phyloP scores from a whole-genome alignment of 1,140 invertebrate genomes.

The Drosophila albomicans region DNA sequence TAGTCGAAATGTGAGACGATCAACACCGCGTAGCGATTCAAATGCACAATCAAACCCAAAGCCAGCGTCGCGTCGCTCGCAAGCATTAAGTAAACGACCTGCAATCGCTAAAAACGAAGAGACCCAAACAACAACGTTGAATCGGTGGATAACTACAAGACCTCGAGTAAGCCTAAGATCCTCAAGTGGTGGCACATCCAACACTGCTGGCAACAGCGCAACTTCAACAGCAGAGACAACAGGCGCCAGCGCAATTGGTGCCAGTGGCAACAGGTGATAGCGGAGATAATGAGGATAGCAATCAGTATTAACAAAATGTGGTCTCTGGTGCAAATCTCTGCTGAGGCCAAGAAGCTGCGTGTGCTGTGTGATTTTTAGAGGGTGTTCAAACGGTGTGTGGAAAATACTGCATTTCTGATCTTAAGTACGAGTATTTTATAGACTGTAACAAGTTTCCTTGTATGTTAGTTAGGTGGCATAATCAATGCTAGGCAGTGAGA shows the following conservation, averaged over 20 bases:
- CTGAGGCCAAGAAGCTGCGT: conserved; percentile 29
- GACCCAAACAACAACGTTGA: conserved; percentile 47
- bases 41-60: conserved; percentile 32
- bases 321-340: conserved; percentile 6
- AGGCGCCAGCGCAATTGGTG: conserved; percentile 25
- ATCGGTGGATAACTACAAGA: conserved; percentile 73
- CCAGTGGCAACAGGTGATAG: conserved; percentile 39
- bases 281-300: conserved; percentile 1
- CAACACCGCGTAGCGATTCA: conserved; percentile 36
- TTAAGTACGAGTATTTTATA: conserved; percentile 73
- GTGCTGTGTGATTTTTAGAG: conserved; percentile 62
- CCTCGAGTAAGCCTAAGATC: conserved; percentile 62
- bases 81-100: conserved; percentile 5
- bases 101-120: conserved; percentile 33
- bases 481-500: conserved; percentile 36
- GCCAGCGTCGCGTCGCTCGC: conserved; percentile 7
- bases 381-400: conserved; percentile 37
- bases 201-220: conserved; percentile 7
- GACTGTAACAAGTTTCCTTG: conserved; percentile 81
- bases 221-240: background rate
- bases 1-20: conserved; percentile 27
- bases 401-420: conserved; percentile 25
- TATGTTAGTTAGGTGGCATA: conserved; percentile 54
- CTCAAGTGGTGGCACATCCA: background rate
- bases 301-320: conserved; percentile 42